Evolutionary conservation across 2,888 invertebrate species (phyloP), one percentile per base, ranked within the genome.

Genomic region (Xanthia icteritia): DNA sequence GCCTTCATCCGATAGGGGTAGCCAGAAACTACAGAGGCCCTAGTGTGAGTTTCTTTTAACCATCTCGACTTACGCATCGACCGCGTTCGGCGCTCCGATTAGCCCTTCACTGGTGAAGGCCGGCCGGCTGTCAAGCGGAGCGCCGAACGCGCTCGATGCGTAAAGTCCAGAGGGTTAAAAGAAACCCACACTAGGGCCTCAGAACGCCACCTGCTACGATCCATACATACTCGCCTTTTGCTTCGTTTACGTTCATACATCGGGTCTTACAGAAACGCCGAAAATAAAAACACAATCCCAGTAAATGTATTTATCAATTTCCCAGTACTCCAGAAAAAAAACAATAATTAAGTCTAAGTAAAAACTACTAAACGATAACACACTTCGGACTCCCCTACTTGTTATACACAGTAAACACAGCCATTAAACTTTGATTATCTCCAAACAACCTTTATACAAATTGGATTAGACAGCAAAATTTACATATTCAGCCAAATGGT

Each of bases 381-480:
- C 66, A 51, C 36, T 63, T 73, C 13, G 5, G 64, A 64, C 56
- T 75, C 36, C 36, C 2, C 64, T 45, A 54, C 51, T 76, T 60
- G 51, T 13, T 64, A 73, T 15, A 70, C 36, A 69, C 31, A 31
- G 64, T 69, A 42, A 73, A 67, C 64, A 83, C 11, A 45, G 15
- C 70, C 61, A 68, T 64, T 69, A 76, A 78, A 84, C 82, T 81
- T 78, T 76, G 78, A 84, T 84, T 76, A 84, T 74, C 65, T 77
- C 23, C 60, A 27, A 61, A 68, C 60, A 83, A 66, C 75, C 56
- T 77, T 61, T 72, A 66, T 17, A 66, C 63, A 73, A 83, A 81
- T 83, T 85, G 81, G 71, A 77, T 80, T 73, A 83, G 72, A 80
- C 48, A 73, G 56, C 61, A 75, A 65, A 75, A 85, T 83, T 81